Evolutionary conservation across 2,888 invertebrate genomes (phyloP), one percentile per base, ranked within the genome.

Genomic region (Dicranocentrus wangi): DNA sequence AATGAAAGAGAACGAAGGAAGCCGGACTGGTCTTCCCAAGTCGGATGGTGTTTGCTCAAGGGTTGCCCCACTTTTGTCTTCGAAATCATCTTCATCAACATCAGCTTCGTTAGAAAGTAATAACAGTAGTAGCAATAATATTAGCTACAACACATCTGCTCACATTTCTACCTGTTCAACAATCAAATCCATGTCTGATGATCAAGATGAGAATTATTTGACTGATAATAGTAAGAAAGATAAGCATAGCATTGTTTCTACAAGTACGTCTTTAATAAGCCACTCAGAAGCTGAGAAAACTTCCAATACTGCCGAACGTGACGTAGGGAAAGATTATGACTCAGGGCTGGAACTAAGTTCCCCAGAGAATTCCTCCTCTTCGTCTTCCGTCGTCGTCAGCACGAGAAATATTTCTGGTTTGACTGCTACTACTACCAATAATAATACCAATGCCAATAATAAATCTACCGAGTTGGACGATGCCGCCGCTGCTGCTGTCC

Each of bases 21-120:
- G 65, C 70, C 51, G 21, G 63, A 39, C 53, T 23, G 51, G 55
- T 21, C 68, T 80, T 47, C 80, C 66, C 28, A 60, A 69, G 73
- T 65, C 61, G 81, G 86, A 86, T 86, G 86, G 86, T 83, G 81
- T 82, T 77, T 68, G 84, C 85, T 83, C 85, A 86, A 87, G 87
- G 87, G 87, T 87, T 86, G 87, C 85, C 82, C 81, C 79, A 73
- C 58, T 58, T 68, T 78, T 80, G 0, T 58, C 83, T 69, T 43
- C 76, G 43, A 60, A 47, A 27, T 8, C 21, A 39, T 19, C 76
- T 42, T 58, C 66, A 58, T 19, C 60, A 8, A 13, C 65, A 65
- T 32, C 17, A 32, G 19, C 42, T 3, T 42, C 43, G 23, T 47
- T 66, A 47, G 66, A 47, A 21, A 43, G 17, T 17, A 68, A 27